A percentile compares a stretch with the other conserved stretches of the same genome.
These are phyloP conservation scores for Ianthella basta DNA, from an alignment of 37 sponge, comb jelly and placozoan genomes.

Conservation along the genomic window DNA sequence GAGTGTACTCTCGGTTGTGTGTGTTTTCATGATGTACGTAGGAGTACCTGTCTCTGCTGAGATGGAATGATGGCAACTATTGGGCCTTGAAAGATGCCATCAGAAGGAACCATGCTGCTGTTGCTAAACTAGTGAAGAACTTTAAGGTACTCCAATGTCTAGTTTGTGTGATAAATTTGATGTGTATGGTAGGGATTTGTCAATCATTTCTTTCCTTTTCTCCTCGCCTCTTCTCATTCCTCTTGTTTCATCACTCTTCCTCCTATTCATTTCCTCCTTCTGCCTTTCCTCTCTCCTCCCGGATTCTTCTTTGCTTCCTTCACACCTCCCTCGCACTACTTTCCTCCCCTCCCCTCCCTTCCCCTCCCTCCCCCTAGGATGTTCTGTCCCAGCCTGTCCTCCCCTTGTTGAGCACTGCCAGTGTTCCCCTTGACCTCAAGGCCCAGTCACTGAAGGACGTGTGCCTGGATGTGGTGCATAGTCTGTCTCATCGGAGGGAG, in stretches of 20 bases:
- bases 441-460: no score
- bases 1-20: no score
- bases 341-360: no score
- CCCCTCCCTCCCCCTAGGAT: background rate
- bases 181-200: background rate
- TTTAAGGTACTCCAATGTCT: constrained; percentile 50
- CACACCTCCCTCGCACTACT: background rate
- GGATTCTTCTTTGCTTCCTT: no score
- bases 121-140: constrained; percentile 72
- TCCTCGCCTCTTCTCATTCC: no score
- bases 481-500: no score
- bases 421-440: no score
- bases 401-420: background rate
- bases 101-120: constrained; percentile 68
- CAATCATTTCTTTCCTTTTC: no score
- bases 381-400: background rate
- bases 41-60: constrained; percentile 68
- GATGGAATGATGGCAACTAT: constrained; percentile 95
- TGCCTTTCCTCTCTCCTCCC: no score
- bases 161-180: background rate
- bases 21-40: constrained; percentile 11
- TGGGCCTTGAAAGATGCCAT: constrained; percentile 83
- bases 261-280: no score
- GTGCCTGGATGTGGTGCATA: no score
- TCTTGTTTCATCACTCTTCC: no score